phyloP scores from a whole-genome alignment of 2,797 vertebrate species.

The Telmatherina bonti region DNA sequence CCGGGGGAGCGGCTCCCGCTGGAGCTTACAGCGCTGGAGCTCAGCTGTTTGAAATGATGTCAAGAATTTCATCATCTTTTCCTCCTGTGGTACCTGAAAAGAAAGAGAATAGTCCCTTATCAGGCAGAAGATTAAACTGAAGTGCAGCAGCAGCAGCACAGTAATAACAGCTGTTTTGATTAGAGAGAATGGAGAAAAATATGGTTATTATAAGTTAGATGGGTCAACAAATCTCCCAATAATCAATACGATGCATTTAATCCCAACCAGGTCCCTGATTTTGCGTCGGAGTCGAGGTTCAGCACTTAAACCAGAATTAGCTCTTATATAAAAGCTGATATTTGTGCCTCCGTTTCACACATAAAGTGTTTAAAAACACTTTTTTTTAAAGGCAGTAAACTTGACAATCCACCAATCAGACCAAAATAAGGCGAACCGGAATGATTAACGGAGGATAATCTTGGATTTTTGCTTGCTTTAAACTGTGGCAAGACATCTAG shows the following conservation, averaged over 20 bases:
- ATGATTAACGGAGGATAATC: slow-evolving; percentile 14
- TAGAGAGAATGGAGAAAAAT: too few relatives aligned
- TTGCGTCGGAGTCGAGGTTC: neutral
- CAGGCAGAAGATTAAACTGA: too few relatives aligned
- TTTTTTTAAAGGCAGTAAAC: neutral
- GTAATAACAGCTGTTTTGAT: too few relatives aligned
- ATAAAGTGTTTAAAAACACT: slow-evolving; percentile 29
- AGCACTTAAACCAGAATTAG: slow-evolving; percentile 2
- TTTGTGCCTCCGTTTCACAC: slow-evolving; percentile 34
- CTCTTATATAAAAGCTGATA: neutral
- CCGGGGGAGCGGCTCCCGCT: too few relatives aligned
- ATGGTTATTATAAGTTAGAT: too few relatives aligned
- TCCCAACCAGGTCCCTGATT: too few relatives aligned
- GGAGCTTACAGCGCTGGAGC: neutral
- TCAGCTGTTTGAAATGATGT: neutral
- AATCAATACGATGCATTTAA: too few relatives aligned
- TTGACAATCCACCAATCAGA: slow-evolving; percentile 30
- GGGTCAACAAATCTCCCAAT: too few relatives aligned
- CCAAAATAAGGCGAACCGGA: slow-evolving; percentile 17
- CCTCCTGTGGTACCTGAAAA: neutral
- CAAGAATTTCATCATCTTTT: neutral
- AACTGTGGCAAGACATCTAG: slow-evolving; percentile 66
- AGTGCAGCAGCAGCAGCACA: too few relatives aligned
- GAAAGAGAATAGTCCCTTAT: neutral
- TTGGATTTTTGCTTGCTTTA: slow-evolving; percentile 43